Evolutionary conservation across 2,888 invertebrate genomes (phyloP), one percentile per base, ranked within the genome.

Genomic region (Eulithis testata): DNA sequence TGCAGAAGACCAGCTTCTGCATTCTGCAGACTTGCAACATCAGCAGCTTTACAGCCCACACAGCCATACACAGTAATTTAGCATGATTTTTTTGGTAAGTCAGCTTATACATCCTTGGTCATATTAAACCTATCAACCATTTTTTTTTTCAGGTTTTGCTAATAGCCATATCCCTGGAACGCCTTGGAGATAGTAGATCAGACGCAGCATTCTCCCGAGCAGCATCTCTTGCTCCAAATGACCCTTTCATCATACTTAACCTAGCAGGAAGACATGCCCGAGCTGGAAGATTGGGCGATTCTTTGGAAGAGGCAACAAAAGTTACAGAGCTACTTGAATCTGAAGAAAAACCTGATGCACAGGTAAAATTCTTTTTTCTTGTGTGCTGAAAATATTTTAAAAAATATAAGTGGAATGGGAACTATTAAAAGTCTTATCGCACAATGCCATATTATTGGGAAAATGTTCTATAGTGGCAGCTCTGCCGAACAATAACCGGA

Each of bases 181-280:
- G 87, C 0, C 74, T 93, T 1, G 87, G 84, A 0, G 92, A 93
- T 72, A 77, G 74, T 4, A 81, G 93, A 9, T 82, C 91, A 1
- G 93, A 92, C 49, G 82, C 91, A 0, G 93, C 91, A 1, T 93
- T 87, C 65, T 71, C 76, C 0, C 77, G 89, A 8, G 92, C 93
- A 0, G 80, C 75, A 0, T 69, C 72, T 0, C 68, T 92, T n/a
- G 84, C 86, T 1, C 81, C 87, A 0, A 77, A 81, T 3, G 88
- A 90, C 47, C 79, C 90, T 0, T 82, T 91, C 4, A 73, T 91
- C n/a, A 73, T 89, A 2, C 70, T 92, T 3, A 91, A 92, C 74
- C 47, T 87, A 52, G 91, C 91, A 0, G 92, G 82, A 0, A 73
- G 91, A 27, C 87, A 87, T 63, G 91, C 87, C 0, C 73, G 92